Conservation (phyloP, 1,140 invertebrate species). For the Xylocopa sonorina region DNA sequence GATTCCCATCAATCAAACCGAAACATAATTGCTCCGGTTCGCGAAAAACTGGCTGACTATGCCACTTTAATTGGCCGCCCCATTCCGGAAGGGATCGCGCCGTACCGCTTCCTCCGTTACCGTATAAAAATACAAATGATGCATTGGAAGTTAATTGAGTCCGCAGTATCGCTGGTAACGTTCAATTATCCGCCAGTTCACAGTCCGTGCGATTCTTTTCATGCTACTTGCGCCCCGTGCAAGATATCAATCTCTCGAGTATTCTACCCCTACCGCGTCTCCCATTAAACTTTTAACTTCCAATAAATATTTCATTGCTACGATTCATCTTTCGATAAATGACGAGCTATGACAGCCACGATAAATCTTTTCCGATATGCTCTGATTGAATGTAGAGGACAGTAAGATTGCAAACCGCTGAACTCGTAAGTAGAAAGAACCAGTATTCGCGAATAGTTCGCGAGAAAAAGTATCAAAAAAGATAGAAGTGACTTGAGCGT, state of each 20-base stretch:
- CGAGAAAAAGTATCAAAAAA: no score
- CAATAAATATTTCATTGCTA: neutral
- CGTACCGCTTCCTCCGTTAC: no score
- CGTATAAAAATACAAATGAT: neutral
- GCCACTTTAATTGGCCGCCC: neutral
- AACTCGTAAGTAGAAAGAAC: no score
- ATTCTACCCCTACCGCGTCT: neutral
- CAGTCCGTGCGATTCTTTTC: no score
- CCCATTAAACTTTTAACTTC: neutral
- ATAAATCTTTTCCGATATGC: no score
- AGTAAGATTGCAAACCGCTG: no score
- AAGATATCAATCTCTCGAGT: neutral
- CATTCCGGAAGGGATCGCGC: neutral
- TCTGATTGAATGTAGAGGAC: no score
- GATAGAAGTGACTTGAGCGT: no score
- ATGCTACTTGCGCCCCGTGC: neutral
- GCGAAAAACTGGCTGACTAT: neutral
- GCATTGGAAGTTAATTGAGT: neutral
- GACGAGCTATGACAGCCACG: no score
- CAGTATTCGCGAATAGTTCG: no score
- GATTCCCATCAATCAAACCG: neutral
- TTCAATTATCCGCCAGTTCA: neutral
- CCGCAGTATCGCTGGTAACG: neutral
- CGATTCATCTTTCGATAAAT: no score
- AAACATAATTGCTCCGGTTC: neutral